Evolutionary conservation across 2,888 invertebrate species (phyloP), one percentile per base, ranked within the genome.

Genomic region (Meiosimyza decipiens): DNA sequence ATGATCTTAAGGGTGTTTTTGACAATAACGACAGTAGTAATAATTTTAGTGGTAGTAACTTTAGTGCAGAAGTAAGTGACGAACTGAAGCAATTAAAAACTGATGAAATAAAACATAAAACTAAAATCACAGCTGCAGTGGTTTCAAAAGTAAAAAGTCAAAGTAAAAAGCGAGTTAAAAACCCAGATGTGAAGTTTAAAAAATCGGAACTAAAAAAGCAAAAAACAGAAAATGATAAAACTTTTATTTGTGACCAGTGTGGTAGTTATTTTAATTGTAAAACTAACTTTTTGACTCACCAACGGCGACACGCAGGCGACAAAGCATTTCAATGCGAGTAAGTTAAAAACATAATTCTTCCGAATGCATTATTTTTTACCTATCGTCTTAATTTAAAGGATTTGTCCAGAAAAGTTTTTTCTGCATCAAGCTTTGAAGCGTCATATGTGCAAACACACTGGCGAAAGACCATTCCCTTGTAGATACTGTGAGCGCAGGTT

Each of bases 301-400:
- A 83, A 63, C 80, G 82, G 13, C 78, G 84, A 18, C 85, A 85
- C 22, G 80, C 80, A 3, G 85, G 85, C 4, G 82, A 82, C n/a
- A 82, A 85, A 55, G 81, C 81, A 7, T 82, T 77, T 67, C 81
- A 83, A 51, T 85, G 84, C 85, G 82, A 82, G 84, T 84, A 76
- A 78, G 82, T 57, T 7, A 40, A 6, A 40, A 9, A n/a, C n/a
- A n/a, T n/a, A n/a, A n/a, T n/a, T n/a, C n/a, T n/a, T n/a, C n/a
- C n/a, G n/a, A n/a, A n/a, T n/a, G n/a, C n/a, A n/a, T n/a, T n/a
- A n/a, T n/a, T n/a, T n/a, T n/a, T n/a, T n/a, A n/a, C n/a, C n/a
- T n/a, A n/a, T n/a, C 5, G 5, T 40, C 6, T 40, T 54, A 22
- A 40, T 40, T 49, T 67, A 9, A 62, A 84, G 84, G 59, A 73